These are phyloP conservation scores for Hemicentrotus pulcherrimus DNA, from an alignment of 35 echinoderm and acorn worm genomes.

Conservation along the genomic window DNA sequence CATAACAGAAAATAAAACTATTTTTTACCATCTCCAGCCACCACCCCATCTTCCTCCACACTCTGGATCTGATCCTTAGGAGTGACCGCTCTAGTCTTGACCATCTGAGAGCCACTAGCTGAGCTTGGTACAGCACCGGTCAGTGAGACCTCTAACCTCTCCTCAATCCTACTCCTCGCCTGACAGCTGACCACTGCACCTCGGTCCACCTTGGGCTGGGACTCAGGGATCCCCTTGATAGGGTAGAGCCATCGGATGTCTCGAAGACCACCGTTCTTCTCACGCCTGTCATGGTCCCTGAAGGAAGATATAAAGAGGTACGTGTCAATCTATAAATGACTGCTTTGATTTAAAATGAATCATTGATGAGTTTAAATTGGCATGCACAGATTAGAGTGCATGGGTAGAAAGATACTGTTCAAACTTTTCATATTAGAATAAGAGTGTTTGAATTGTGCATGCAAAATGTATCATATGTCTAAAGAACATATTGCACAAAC, in stretches of 20 bases:
- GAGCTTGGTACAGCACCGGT: conserved; percentile 94
- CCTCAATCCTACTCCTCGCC: conserved; percentile 91
- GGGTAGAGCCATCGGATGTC: conserved; percentile 97
- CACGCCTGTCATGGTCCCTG: conserved; percentile 68
- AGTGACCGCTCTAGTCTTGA: conserved; percentile 81
- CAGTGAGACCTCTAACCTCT: conserved; percentile 83
- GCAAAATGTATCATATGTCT: too few species aligned
- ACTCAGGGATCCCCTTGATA: conserved; percentile 94
- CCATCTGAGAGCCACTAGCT: conserved; percentile 69
- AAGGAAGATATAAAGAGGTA: neutral
- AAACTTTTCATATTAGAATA: too few species aligned
- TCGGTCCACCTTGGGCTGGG: conserved; percentile 69
- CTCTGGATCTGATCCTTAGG: conserved; percentile 62
- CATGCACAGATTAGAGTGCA: too few species aligned
- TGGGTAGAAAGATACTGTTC: too few species aligned
- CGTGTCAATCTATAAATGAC: neutral
- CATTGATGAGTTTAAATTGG: too few species aligned
- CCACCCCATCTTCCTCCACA: conserved; percentile 67
- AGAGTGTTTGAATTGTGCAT: too few species aligned
- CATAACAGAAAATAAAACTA: neutral
- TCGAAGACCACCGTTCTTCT: conserved; percentile 64
- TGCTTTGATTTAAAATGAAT: too few species aligned
- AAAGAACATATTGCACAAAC: too few species aligned
- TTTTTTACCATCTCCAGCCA: conserved; percentile 84
- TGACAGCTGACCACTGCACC: conserved; percentile 90